Percentiles rank a stretch among this genome's conserved stretches.
These are phyloP conservation scores for Sitobion miscanthi DNA, from an alignment of 1,140 invertebrate species.

Conservation along the genomic window DNA sequence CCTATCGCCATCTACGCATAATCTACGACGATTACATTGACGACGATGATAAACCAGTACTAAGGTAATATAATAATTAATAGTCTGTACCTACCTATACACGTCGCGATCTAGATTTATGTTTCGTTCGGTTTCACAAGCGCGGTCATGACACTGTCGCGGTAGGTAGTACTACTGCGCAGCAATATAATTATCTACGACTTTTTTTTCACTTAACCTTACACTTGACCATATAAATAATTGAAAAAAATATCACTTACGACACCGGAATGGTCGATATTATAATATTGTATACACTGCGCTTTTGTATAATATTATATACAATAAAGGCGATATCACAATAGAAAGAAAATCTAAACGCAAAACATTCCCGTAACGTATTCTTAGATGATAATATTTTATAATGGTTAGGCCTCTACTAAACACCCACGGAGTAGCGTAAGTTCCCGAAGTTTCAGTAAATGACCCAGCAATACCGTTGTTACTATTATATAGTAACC, in stretches of 20 bases:
- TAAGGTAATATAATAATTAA: neutral
- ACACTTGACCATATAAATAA: neutral
- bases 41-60: neutral
- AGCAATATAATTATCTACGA: neutral
- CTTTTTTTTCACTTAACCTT: neutral
- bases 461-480: no score
- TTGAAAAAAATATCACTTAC: neutral
- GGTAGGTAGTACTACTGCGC: neutral
- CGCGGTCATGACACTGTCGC: neutral
- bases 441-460: no score
- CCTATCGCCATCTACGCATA: neutral
- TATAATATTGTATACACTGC: no score
- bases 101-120: neutral
- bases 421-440: no score
- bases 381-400: no score
- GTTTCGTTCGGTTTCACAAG: neutral
- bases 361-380: no score
- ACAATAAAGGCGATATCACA: no score
- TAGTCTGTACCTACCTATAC: neutral
- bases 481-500: no score
- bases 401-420: no score
- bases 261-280: neutral
- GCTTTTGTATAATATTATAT: no score
- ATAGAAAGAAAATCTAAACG: no score
- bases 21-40: neutral